Evolutionary conservation across 2,797 vertebrate species (phyloP).

Genomic region (Hypotaenidia philippensis): DNA sequence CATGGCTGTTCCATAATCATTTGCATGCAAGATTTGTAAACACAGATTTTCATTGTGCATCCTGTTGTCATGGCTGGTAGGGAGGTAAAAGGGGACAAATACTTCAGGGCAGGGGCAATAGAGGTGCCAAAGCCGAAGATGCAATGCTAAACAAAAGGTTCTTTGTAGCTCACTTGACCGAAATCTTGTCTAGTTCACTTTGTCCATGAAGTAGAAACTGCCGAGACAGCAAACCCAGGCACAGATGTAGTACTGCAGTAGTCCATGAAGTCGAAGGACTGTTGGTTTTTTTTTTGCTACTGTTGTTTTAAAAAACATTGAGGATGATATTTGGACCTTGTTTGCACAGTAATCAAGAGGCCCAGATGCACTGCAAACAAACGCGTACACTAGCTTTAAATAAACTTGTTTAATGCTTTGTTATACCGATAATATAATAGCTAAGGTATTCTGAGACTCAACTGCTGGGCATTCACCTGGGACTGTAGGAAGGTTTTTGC

Average conservation of each 20-base stretch:
- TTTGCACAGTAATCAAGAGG: background rate
- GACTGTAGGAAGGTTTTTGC: background rate
- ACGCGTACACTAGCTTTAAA: background rate
- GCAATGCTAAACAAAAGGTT: background rate
- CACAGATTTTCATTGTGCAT: conserved; percentile 65
- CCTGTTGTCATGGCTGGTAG: conserved; percentile 48
- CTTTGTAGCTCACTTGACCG: background rate
- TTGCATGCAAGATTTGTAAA: conserved; percentile 78
- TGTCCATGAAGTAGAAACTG: background rate
- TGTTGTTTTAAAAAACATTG: background rate
- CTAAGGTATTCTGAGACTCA: background rate
- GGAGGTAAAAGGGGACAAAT: conserved; percentile 53
- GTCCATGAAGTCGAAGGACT: background rate
- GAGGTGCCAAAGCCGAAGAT: background rate
- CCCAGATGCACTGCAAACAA: background rate
- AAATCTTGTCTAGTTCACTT: background rate
- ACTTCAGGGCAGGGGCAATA: conserved; percentile 19
- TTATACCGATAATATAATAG: background rate
- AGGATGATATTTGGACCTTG: background rate
- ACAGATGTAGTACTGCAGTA: background rate
- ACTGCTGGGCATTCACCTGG: background rate
- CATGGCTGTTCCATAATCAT: conserved; percentile 46
- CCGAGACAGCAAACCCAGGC: background rate
- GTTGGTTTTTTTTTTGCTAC: background rate
- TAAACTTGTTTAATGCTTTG: background rate